Conservation (phyloP, 2,888 invertebrate genomes). For the Habroteleia sp. region DNA sequence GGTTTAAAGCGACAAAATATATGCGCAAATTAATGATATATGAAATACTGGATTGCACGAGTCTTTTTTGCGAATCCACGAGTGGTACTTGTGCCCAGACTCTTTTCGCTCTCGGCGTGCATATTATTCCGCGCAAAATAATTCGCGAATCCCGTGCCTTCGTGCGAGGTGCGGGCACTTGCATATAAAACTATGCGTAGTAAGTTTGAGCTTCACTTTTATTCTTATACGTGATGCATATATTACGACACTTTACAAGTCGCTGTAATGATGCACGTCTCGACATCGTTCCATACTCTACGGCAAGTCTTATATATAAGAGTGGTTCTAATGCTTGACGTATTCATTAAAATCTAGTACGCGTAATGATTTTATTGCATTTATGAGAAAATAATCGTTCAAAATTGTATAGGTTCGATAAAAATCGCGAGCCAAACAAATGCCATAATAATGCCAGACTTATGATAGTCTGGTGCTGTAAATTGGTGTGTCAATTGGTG, state of each 20-base stretch:
- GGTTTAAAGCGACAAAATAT: constrained; percentile 18
- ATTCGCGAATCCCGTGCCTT: constrained; percentile 15
- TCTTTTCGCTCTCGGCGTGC: constrained; percentile 17
- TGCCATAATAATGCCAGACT: too few species aligned
- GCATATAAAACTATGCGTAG: constrained; percentile 34
- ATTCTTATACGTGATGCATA: constrained; percentile 51
- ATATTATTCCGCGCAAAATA: constrained; percentile 29
- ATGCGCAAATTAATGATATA: constrained; percentile 37
- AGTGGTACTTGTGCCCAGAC: constrained; percentile 45
- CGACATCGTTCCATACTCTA: constrained; percentile 22
- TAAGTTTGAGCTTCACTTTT: constrained; percentile 48
- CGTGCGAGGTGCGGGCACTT: neutral
- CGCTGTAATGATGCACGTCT: constrained; percentile 42
- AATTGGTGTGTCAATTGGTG: too few species aligned
- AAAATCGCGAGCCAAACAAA: too few species aligned
- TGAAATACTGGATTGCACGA: constrained; percentile 26
- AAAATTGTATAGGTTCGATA: neutral
- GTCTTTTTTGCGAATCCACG: constrained; percentile 34
- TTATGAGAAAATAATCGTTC: constrained; percentile 14
- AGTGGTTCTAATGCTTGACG: constrained; percentile 37
- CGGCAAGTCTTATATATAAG: constrained; percentile 42
- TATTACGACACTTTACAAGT: constrained; percentile 39
- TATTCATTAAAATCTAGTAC: constrained; percentile 41
- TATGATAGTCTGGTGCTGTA: too few species aligned
- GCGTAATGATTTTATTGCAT: constrained; percentile 42